Evolutionary conservation across 1,140 invertebrate species (phyloP).

Genomic region (Apis mellifera): Amel_HAv3.1 CM009931.2:17829001-17829500

Average conservation of each 20-base stretch:
- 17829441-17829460: constrained; percentile 41
- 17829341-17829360: constrained; percentile 43
- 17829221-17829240: constrained; percentile 72
- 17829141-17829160: constrained; percentile 70
- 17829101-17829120: constrained; percentile 33
- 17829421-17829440: constrained; percentile 38
- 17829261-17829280: constrained; percentile 20
- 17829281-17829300: constrained; percentile 57
- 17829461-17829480: constrained; percentile 32
- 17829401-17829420: background rate
- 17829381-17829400: constrained; percentile 21
- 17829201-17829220: constrained; percentile 78
- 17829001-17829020: constrained; percentile 73
- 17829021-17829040: constrained; percentile 64
- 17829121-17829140: constrained; percentile 49
- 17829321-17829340: constrained; percentile 55
- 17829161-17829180: constrained; percentile 62
- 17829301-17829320: background rate
- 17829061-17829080: constrained; percentile 52
- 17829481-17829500: background rate
- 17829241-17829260: constrained; percentile 41
- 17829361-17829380: constrained; percentile 40
- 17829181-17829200: constrained; percentile 64
- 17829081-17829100: constrained; percentile 4
- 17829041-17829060: constrained; percentile 57